Evolutionary conservation across 2,113 vertebrate genomes (phyloP).

Genomic region (Dasypus novemcinctus): DNA sequence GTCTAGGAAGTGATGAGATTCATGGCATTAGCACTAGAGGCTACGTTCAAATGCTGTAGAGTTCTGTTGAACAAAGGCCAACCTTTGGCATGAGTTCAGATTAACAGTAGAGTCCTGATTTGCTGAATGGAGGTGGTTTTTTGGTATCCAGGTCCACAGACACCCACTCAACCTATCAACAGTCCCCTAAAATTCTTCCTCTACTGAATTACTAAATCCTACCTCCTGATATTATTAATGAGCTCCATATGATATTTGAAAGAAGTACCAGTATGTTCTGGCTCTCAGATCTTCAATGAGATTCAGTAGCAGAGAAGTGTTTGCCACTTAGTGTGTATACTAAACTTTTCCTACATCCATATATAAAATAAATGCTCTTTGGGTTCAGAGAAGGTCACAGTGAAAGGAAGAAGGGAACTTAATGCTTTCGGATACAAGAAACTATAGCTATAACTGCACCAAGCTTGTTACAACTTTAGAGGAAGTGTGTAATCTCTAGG

Average conservation of each 20-base stretch:
- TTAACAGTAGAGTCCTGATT: neutral
- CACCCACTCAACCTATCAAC: neutral
- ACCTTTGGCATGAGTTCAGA: neutral
- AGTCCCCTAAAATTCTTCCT: neutral
- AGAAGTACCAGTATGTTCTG: neutral
- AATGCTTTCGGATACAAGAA: slow-evolving; percentile 4
- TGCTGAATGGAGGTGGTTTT: neutral
- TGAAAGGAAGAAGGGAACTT: neutral
- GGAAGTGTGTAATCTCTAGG: neutral
- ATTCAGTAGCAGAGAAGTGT: slow-evolving; percentile 17
- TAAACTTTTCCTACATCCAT: neutral
- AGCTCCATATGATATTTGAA: neutral
- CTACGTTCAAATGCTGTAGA: neutral
- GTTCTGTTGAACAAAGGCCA: neutral
- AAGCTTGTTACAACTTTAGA: neutral
- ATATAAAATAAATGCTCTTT: neutral
- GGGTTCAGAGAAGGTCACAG: neutral
- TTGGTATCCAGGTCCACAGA: neutral
- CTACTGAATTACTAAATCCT: slow-evolving; percentile 8
- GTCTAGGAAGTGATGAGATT: neutral
- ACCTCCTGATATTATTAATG: neutral
- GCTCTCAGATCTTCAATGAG: neutral
- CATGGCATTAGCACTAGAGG: neutral
- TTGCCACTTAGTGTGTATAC: neutral
- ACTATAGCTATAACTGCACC: neutral